Percentiles rank a stretch among this genome's conserved stretches.
phyloP scores from a whole-genome alignment of 1,140 invertebrate genomes.

The Leptinotarsa texana region DNA sequence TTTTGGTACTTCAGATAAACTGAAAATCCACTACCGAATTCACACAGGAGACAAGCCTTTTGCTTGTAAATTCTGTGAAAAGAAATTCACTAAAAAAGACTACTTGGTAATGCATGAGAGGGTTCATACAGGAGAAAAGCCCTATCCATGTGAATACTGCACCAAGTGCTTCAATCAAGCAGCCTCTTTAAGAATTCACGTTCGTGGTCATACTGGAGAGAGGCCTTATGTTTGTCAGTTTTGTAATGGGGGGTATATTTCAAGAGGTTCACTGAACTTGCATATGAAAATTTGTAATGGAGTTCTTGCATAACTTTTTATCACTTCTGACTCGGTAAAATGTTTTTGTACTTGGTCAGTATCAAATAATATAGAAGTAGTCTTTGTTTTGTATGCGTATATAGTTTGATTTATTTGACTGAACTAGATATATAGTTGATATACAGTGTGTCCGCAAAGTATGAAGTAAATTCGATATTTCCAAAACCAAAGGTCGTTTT shows the following conservation, averaged over 20 bases:
- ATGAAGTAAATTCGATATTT: too few relatives aligned
- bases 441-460: too few relatives aligned
- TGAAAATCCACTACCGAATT: conserved; percentile 66
- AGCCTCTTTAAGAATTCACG: conserved; percentile 58
- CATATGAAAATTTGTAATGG: conserved; percentile 49
- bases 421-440: too few relatives aligned
- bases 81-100: conserved; percentile 60
- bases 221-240: conserved; percentile 50
- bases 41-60: conserved; percentile 61
- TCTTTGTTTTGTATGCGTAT: too few relatives aligned
- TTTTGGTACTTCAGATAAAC: conserved; percentile 63
- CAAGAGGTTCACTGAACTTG: conserved; percentile 46
- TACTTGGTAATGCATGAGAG: conserved; percentile 63
- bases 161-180: conserved; percentile 59
- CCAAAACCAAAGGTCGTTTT: too few relatives aligned
- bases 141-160: conserved; percentile 61
- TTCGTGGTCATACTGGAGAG: conserved; percentile 52
- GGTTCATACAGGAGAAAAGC: conserved; percentile 62
- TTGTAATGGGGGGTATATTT: conserved; percentile 47
- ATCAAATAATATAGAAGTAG: neutral
- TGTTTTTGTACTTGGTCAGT: neutral
- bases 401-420: too few relatives aligned
- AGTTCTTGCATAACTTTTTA: conserved; percentile 5
- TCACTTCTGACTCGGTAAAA: neutral
- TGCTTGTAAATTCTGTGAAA: conserved; percentile 60